Evolutionary conservation across 2,113 vertebrate genomes (phyloP).

Genomic region (Gallinago undulata): DNA sequence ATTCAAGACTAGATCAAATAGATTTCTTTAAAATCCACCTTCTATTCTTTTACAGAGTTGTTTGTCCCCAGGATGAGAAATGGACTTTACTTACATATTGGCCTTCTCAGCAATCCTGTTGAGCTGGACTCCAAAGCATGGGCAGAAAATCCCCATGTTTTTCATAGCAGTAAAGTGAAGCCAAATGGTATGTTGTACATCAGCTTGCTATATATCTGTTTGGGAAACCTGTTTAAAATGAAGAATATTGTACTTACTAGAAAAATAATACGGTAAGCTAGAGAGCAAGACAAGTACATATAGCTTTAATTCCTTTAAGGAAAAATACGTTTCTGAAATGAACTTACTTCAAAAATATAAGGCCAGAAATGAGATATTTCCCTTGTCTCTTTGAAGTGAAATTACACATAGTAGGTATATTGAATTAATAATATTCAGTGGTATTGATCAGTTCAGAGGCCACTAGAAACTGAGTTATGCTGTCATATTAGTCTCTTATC

Average conservation of each 20-base stretch:
- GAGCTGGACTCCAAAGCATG: not conserved
- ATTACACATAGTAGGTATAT: not conserved
- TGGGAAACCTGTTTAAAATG: not conserved
- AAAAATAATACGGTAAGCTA: not conserved
- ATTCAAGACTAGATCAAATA: not conserved
- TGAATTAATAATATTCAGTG: not conserved
- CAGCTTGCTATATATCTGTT: not conserved
- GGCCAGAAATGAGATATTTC: not conserved
- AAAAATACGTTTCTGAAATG: not conserved
- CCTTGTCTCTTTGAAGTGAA: not conserved
- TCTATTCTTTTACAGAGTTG: accelerated
- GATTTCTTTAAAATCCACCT: not conserved
- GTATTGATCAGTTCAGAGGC: not conserved
- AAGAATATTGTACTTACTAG: not conserved
- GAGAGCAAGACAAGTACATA: not conserved
- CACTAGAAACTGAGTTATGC: not conserved
- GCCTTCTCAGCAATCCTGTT: not conserved
- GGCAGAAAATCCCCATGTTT: not conserved
- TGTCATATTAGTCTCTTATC: not conserved
- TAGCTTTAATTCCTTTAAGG: not conserved
- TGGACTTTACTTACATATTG: not conserved
- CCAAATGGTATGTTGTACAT: not conserved
- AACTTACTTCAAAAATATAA: not conserved
- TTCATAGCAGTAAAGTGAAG: not conserved
- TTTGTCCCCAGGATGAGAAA: not conserved